Conservation (phyloP, 2,888 invertebrate species). For the Andrena bucephala region DNA sequence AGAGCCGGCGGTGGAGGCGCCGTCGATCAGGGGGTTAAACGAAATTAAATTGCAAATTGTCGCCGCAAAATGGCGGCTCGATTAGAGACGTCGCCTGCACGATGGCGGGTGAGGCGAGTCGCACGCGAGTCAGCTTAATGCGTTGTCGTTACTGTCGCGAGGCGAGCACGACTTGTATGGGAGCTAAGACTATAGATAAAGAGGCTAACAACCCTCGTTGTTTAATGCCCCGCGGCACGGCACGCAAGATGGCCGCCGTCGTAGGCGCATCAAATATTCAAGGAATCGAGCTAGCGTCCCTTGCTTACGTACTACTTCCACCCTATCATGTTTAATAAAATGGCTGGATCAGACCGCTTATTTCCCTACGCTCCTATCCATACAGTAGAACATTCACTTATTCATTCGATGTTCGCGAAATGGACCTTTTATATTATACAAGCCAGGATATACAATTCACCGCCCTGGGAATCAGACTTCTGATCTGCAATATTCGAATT, state of each 20-base stretch:
- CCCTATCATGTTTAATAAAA: conserved; percentile 28
- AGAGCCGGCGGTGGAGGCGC: neutral
- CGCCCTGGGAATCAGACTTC: too few relatives aligned
- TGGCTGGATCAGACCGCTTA: neutral
- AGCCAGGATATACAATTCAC: neutral
- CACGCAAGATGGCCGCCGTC: conserved; percentile 68
- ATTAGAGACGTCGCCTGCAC: conserved; percentile 17
- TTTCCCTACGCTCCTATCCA: neutral
- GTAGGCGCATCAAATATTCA: conserved; percentile 68
- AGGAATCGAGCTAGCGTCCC: conserved; percentile 52
- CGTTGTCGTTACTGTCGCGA: conserved; percentile 27
- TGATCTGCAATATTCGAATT: too few relatives aligned
- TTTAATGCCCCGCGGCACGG: conserved; percentile 61
- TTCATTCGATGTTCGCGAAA: neutral
- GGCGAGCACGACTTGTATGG: neutral
- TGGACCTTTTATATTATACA: neutral
- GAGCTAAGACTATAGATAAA: conserved; percentile 61
- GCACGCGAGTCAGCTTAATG: conserved; percentile 37
- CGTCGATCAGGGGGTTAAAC: neutral
- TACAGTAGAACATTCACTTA: neutral
- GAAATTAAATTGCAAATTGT: neutral
- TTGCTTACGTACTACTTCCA: neutral
- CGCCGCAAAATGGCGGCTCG: conserved; percentile 30
- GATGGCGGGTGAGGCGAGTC: conserved; percentile 18
- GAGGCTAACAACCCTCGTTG: conserved; percentile 73